Conservation (phyloP, 1,140 invertebrate genomes). For the Apocrypta bakeri region DNA sequence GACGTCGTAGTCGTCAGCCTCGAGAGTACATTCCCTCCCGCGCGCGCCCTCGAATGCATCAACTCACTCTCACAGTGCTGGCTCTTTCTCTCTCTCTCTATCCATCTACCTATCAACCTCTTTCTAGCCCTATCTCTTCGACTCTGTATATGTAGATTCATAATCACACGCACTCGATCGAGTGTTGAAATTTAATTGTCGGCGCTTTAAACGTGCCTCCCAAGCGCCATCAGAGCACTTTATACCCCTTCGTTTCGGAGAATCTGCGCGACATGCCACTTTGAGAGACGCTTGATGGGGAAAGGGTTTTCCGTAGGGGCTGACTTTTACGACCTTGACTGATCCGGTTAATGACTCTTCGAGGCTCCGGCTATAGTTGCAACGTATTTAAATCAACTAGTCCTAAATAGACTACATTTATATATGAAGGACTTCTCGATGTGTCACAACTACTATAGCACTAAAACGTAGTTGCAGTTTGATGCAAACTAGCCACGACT, state of each 20-base stretch:
- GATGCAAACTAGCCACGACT: background rate
- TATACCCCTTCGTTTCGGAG: slow-evolving; percentile 13
- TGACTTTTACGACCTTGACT: slow-evolving; percentile 50
- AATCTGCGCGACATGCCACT: background rate
- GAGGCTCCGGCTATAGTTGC: background rate
- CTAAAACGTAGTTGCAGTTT: background rate
- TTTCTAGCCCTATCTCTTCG: background rate
- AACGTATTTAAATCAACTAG: background rate
- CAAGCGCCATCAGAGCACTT: slow-evolving; percentile 11
- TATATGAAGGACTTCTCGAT: background rate
- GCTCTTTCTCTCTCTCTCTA: background rate
- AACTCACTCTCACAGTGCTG: background rate
- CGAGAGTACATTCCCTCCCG: background rate
- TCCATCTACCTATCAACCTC: too few relatives aligned
- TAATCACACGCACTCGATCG: slow-evolving; percentile 40
- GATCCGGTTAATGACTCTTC: slow-evolving; percentile 48
- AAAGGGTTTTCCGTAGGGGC: slow-evolving; percentile 10
- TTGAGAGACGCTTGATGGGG: background rate
- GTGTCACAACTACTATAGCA: background rate
- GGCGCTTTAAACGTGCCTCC: slow-evolving; percentile 28
- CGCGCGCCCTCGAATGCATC: background rate
- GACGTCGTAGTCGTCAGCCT: background rate
- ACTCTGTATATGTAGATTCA: slow-evolving; percentile 15
- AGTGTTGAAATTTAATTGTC: slow-evolving; percentile 51
- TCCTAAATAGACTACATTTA: background rate